Evolutionary conservation across 2,888 invertebrate species (phyloP), one percentile per base, ranked within the genome.

Genomic region (Lepas anatifera): DNA sequence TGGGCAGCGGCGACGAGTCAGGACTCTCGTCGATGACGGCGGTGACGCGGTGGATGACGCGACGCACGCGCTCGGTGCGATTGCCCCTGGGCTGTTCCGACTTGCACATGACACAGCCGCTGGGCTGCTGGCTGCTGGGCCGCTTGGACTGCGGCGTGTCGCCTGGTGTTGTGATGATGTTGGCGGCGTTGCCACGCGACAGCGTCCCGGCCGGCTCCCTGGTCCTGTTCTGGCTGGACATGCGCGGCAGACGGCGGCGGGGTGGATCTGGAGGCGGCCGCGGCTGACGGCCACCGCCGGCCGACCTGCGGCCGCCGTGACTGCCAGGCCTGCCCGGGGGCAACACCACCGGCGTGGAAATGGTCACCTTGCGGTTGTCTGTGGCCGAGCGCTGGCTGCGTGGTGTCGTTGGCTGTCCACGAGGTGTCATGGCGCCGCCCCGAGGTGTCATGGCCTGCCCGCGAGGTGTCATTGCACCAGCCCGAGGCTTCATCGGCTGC

Each of bases 21-120:
- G 58, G 58, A 25, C 58, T 58, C n/a, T 6, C n/a, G 48, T 48
- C 48, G 35, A 58, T 58, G 35, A 35, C 58, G 58, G 58, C 32
- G 22, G 58, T 58, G 32, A 58, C 58, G 11, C 58, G 58, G 58
- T 58, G 58, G 22, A 58, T 58, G 58, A 58, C 58, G 58, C 58
- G 58, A 6, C 58, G 58, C 58, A 58, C 58, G 22, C 58, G 58
- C 32, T 58, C 58, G 32, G 58, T 58, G 22, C 58, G 58, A 22
- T 22, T 58, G 25, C 8, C 10, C 32, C 22, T 32, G 32, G 32
- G 35, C 32, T 35, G 58, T 32, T 58, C 58, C 32, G 25, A 13
- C 16, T 16, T 18, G 58, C 58, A 58, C 58, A 58, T 58, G 35
- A 16, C 35, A 22, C 58, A 58, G n/a, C n/a, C n/a, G 58, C 35